These are phyloP conservation scores for Drosophila trichaetosa DNA, from an alignment of 2,888 invertebrate genomes.

Conservation along the genomic window DNA sequence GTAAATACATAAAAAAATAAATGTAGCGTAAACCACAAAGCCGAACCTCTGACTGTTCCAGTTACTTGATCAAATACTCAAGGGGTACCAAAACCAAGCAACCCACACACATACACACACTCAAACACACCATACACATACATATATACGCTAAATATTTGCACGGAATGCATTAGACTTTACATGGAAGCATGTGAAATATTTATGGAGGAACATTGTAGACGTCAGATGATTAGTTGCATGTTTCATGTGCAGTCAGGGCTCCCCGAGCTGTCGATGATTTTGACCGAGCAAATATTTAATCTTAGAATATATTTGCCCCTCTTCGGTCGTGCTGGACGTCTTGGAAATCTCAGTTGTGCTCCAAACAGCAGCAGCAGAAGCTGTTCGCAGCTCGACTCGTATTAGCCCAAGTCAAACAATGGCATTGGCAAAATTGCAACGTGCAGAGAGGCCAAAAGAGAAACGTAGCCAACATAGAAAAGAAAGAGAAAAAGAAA, in stretches of 20 bases:
- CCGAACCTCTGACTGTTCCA: background rate
- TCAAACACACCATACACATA: background rate
- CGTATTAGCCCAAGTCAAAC: slow-evolving; percentile 79
- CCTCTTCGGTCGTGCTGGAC: slow-evolving; percentile 53
- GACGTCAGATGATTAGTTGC: slow-evolving; percentile 77
- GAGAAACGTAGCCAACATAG: background rate
- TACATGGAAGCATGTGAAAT: slow-evolving; percentile 71
- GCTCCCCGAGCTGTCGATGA: slow-evolving; percentile 61
- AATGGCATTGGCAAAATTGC: slow-evolving; percentile 75
- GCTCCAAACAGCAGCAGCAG: slow-evolving; percentile 44
- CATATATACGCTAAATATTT: slow-evolving; percentile 50
- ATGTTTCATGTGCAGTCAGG: slow-evolving; percentile 48
- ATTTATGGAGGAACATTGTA: slow-evolving; percentile 67
- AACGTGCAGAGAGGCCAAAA: slow-evolving; percentile 51
- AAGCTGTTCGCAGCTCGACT: slow-evolving; percentile 37
- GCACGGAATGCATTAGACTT: slow-evolving; percentile 64
- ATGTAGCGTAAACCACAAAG: background rate
- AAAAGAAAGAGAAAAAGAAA: slow-evolving; percentile 14
- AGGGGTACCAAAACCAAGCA: slow-evolving; percentile 9
- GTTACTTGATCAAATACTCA: slow-evolving; percentile 31
- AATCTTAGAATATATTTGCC: slow-evolving; percentile 65
- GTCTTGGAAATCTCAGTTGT: slow-evolving; percentile 76
- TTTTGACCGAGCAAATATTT: slow-evolving; percentile 75
- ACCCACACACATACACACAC: slow-evolving; percentile 1
- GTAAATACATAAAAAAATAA: slow-evolving; percentile 11